Evolutionary conservation across 1,140 invertebrate genomes (phyloP).

Genomic region (Sitobion miscanthi): DNA sequence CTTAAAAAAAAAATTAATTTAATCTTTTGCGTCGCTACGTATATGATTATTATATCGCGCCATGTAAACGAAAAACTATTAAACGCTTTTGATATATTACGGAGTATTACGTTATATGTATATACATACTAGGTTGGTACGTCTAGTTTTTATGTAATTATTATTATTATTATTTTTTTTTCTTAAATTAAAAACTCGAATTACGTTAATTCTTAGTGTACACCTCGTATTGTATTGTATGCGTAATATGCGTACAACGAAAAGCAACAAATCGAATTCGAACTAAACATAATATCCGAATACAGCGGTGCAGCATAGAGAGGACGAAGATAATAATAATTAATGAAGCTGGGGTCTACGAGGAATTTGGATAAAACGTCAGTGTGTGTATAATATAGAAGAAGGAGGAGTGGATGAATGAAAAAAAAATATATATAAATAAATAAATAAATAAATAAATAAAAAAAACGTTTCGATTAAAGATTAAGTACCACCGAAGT

Average conservation of each 20-base stretch:
- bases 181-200: constrained; percentile 9
- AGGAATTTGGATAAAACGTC: neutral
- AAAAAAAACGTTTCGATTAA: constrained; percentile 29
- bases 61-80: neutral
- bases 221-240: neutral
- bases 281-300: neutral
- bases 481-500: constrained; percentile 11
- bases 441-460: constrained; percentile 27
- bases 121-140: neutral
- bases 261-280: constrained; percentile 24
- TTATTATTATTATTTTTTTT: neutral
- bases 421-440: neutral
- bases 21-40: neutral
- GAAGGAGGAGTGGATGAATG: neutral
- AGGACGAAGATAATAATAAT: constrained; percentile 10
- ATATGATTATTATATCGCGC: neutral
- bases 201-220: constrained; percentile 5
- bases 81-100: neutral
- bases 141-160: neutral
- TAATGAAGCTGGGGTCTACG: neutral
- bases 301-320: neutral
- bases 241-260: neutral
- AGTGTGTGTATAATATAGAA: neutral
- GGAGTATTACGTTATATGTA: neutral
- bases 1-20: neutral